Evolutionary conservation across 2,888 invertebrate species (phyloP).

Genomic region (Mylabris sibirica): DNA sequence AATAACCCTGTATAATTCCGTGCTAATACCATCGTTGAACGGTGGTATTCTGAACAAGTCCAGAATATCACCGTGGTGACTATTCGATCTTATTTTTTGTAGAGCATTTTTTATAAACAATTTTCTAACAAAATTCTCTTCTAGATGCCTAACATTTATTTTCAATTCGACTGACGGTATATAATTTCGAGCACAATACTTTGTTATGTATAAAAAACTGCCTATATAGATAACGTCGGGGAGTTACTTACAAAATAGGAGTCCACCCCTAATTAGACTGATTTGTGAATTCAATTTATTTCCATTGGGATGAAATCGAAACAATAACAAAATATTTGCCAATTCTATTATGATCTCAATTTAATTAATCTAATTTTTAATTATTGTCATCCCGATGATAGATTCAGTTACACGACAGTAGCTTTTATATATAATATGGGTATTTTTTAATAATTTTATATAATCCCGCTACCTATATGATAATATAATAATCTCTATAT

Average conservation of each 20-base stretch:
- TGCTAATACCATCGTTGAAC: too few species aligned
- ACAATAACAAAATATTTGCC: too few species aligned
- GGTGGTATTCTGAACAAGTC: too few species aligned
- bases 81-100: slow-evolving; percentile 33
- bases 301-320: not conserved
- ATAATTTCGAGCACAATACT: too few species aligned
- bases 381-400: not conserved
- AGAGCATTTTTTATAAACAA: slow-evolving; percentile 30
- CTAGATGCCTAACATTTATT: slow-evolving; percentile 30
- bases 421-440: slow-evolving; percentile 3
- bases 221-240: not conserved
- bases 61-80: too few species aligned
- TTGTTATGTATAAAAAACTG: too few species aligned
- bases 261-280: not conserved
- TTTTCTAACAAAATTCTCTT: slow-evolving; percentile 29
- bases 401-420: not conserved
- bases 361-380: not conserved
- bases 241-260: not conserved
- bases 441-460: slow-evolving; percentile 24
- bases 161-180: slow-evolving; percentile 24
- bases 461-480: not conserved
- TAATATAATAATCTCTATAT: slow-evolving; percentile 6
- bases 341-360: not conserved
- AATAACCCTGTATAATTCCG: too few species aligned
- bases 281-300: not conserved